These are phyloP conservation scores for Drepanosiphum platanoidis DNA, from an alignment of 2,888 invertebrate species.

Conservation along the genomic window DNA sequence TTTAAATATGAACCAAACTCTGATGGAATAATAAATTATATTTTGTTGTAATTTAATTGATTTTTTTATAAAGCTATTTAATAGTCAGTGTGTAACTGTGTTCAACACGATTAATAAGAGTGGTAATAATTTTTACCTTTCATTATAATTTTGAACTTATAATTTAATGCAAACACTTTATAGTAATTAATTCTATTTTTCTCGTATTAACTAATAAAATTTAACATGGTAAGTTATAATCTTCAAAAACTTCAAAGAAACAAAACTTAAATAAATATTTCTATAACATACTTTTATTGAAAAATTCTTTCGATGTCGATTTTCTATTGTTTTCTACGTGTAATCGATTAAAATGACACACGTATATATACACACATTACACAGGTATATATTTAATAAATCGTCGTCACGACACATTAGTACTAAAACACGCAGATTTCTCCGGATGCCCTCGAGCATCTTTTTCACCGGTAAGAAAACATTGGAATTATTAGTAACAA, in stretches of 20 bases:
- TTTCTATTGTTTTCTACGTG: background rate
- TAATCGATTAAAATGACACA: background rate
- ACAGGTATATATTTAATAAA: slow-evolving; percentile 1
- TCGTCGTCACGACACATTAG: background rate
- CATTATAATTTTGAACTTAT: background rate
- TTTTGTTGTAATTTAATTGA: too few species aligned
- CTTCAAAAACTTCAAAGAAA: too few species aligned
- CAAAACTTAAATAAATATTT: too few species aligned
- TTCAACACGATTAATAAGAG: background rate
- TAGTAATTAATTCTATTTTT: too few species aligned
- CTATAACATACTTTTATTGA: too few species aligned
- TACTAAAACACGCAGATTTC: slow-evolving; percentile 28
- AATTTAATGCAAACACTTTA: background rate
- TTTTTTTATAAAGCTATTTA: too few species aligned
- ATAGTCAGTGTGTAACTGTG: too few species aligned
- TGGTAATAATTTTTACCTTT: background rate
- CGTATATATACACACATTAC: too few species aligned
- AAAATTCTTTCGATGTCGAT: background rate
- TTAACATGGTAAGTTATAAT: background rate
- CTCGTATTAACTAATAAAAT: background rate
- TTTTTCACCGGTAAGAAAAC: background rate
- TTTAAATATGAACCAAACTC: too few species aligned
- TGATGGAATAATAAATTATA: background rate
- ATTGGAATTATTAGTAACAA: background rate
- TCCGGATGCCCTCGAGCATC: background rate